Evolutionary conservation across 2,888 invertebrate species (phyloP), one percentile per base, ranked within the genome.

Genomic region (Thera britannica): DNA sequence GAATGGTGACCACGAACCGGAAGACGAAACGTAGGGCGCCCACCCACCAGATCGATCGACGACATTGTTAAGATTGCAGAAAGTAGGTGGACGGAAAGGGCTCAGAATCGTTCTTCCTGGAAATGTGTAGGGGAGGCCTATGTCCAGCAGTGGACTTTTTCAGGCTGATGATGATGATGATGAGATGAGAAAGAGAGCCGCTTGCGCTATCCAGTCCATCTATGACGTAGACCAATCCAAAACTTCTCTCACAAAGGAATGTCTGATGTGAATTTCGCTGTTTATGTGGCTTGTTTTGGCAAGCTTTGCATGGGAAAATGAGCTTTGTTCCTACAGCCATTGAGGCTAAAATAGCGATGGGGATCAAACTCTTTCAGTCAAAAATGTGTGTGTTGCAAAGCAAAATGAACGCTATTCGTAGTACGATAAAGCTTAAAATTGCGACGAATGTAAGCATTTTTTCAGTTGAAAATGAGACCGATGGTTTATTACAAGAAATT

Each of bases 201-300:
- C 23, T 23, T 38, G 38, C 41, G 41, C 6, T 6, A 41, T 41
- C 41, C 41, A 41, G 41, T 41, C 7, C 41, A 41, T 41, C 41
- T 4, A 41, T 41, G 41, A 1, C 6, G 41, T 7, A 3, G 41
- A 12, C 7, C 51, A 4, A 54, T 2, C 6, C 54, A 34, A 54
- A 54, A 54, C 54, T 54, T 11, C 9, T 9, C 54, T 54, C 34
- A 54, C 54, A 54, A 54, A 54, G 54, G 54, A 54, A 35, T 54
- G 54, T 54, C 9, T 35, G 35, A 7, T 35, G 54, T 54, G 35
- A 34, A 52, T 7, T 54, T 35, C 11, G 3, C 35, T 54, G 23
- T 2, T 2, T 34, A 9, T 54, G 35, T 35, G 9, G 54, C 34
- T 54, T 54, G 54, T 54, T 54, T 54, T 35, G 34, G 12, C 34